phyloP scores from a whole-genome alignment of 2,113 vertebrate species.

The Oryzias curvinotus region DNA sequence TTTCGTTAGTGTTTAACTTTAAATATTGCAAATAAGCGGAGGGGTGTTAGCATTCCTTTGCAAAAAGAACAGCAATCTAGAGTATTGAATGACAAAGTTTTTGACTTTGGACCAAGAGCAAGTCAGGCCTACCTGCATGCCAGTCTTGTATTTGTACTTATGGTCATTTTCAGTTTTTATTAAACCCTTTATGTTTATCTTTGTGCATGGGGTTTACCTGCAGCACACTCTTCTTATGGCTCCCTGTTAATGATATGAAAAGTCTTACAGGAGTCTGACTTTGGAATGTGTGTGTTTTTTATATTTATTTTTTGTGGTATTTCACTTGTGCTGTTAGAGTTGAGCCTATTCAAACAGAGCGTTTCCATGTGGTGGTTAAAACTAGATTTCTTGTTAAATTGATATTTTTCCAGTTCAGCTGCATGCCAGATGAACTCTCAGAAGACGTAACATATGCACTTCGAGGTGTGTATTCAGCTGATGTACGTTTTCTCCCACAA shows the following conservation, averaged over 20 bases:
- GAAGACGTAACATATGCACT: conserved; percentile 6
- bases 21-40: conserved; percentile 25
- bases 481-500: neutral
- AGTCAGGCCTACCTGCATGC: conserved; percentile 6
- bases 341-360: neutral
- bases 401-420: conserved; percentile 32
- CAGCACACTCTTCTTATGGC: conserved; percentile 10
- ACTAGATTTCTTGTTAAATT: conserved; percentile 25
- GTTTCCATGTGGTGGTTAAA: neutral
- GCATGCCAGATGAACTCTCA: conserved; percentile 38
- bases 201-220: conserved; percentile 45
- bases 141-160: conserved; percentile 62
- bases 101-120: conserved; percentile 30
- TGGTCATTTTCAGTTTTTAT: conserved; percentile 56
- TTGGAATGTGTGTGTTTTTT: too few relatives aligned
- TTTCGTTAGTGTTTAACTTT: conserved; percentile 30
- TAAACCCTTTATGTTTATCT: conserved; percentile 51
- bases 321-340: too few relatives aligned
- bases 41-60: conserved; percentile 20
- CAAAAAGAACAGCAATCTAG: conserved; percentile 16
- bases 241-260: neutral
- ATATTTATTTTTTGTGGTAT: too few relatives aligned
- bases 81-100: conserved; percentile 28
- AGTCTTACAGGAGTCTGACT: too few relatives aligned
- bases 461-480: conserved; percentile 8